phyloP scores from a whole-genome alignment of 2,888 invertebrate genomes.

The Podabrus alpinus region DNA sequence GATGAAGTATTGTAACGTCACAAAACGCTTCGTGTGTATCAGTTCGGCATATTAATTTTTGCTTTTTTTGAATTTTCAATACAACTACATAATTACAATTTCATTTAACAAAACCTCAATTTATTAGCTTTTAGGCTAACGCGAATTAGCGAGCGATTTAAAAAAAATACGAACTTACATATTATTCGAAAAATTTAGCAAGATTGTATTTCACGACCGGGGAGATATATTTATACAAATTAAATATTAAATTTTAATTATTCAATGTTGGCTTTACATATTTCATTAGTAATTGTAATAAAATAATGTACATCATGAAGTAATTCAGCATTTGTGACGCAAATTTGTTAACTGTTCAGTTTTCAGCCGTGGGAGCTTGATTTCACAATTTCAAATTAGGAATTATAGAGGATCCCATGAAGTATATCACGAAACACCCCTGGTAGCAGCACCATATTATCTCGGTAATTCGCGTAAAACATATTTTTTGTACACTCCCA shows the following conservation, averaged over 20 bases:
- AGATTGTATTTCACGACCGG: not conserved
- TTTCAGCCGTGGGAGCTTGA: not conserved
- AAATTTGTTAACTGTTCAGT: not conserved
- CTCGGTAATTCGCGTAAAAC: not conserved
- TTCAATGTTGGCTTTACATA: not conserved
- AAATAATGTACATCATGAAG: not conserved
- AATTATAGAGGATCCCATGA: not conserved
- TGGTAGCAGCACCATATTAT: not conserved
- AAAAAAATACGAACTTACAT: not conserved
- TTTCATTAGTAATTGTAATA: not conserved
- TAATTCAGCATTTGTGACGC: not conserved
- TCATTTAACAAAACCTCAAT: not conserved
- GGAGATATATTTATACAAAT: not conserved
- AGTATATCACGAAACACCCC: not conserved
- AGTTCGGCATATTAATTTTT: slow-evolving; percentile 2
- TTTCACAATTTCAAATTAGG: not conserved
- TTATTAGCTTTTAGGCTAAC: not conserved
- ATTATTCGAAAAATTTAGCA: not conserved
- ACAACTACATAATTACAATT: not conserved
- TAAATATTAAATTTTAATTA: too few species aligned
- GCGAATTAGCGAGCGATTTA: not conserved
- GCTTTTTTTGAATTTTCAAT: not conserved
- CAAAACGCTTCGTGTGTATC: slow-evolving; percentile 6
- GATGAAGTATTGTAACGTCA: slow-evolving; percentile 16
- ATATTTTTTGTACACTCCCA: not conserved